Percentiles rank a stretch among this genome's conserved stretches.
Evolutionary conservation across 1,140 invertebrate species (phyloP).

Genomic region (Dendroctonus valens): DNA sequence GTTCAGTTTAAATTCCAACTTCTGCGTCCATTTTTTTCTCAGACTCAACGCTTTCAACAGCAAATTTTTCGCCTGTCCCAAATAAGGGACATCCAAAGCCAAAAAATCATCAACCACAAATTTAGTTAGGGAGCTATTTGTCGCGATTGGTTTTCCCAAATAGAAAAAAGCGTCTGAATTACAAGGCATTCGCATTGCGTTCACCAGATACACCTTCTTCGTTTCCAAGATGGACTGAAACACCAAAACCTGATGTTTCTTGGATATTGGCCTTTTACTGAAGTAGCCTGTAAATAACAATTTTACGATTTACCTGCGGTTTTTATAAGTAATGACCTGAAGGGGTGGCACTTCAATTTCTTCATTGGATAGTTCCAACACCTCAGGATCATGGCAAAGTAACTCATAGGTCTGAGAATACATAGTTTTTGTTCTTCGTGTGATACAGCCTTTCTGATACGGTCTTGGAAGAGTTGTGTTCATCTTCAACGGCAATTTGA

Average conservation of each 20-base stretch:
- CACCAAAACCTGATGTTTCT: conserved; percentile 82
- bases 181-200: conserved; percentile 85
- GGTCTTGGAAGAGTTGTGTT: conserved; percentile 89
- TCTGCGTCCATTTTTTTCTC: conserved; percentile 73
- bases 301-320: background rate
- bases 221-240: conserved; percentile 94
- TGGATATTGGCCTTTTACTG: conserved; percentile 71
- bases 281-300: conserved; percentile 54
- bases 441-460: conserved; percentile 91
- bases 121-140: conserved; percentile 74
- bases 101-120: conserved; percentile 91
- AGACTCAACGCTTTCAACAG: conserved; percentile 71
- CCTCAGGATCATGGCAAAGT: conserved; percentile 80
- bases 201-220: conserved; percentile 92
- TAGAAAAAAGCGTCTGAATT: conserved; percentile 83
- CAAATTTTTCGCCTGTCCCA: conserved; percentile 71
- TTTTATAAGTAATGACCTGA: conserved; percentile 38
- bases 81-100: conserved; percentile 73
- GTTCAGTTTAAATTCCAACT: conserved; percentile 65
- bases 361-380: conserved; percentile 73
- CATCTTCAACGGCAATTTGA: conserved; percentile 87
- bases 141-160: conserved; percentile 82
- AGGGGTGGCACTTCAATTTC: conserved; percentile 67
- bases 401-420: conserved; percentile 86
- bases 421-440: conserved; percentile 86